A percentile compares a stretch with the other conserved stretches of the same genome.
phyloP scores from a whole-genome alignment of 2,797 vertebrate genomes.

The Aselliscus stoliczkanus region DNA sequence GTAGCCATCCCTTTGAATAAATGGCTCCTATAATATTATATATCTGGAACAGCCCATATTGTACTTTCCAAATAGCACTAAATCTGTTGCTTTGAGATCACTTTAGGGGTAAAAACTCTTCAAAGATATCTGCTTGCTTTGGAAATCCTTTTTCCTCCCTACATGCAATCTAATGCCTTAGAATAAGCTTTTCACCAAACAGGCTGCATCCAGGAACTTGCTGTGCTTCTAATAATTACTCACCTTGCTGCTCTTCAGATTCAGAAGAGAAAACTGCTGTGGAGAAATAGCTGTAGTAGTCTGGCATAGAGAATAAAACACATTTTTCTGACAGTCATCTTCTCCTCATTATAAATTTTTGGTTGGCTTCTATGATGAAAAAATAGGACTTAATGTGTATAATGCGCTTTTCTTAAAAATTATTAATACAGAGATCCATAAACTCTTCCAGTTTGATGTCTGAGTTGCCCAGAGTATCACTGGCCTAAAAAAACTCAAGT shows the following conservation, averaged over 20 bases:
- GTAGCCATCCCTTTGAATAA: slow-evolving; percentile 36
- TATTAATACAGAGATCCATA: slow-evolving; percentile 19
- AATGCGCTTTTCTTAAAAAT: slow-evolving; percentile 54
- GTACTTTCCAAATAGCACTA: not conserved
- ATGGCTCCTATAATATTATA: not conserved
- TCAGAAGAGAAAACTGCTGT: slow-evolving; percentile 65
- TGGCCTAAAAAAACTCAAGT: slow-evolving; percentile 41
- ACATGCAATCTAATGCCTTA: slow-evolving; percentile 14
- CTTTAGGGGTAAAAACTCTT: not conserved
- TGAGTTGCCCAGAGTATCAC: not conserved
- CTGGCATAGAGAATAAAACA: slow-evolving; percentile 63
- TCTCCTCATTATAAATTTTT: slow-evolving; percentile 41
- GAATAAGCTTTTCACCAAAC: slow-evolving; percentile 44
- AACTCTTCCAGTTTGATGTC: slow-evolving; percentile 42
- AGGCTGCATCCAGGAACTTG: slow-evolving; percentile 50
- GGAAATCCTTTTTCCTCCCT: not conserved
- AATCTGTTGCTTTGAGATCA: slow-evolving; percentile 36
- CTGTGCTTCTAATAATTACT: slow-evolving; percentile 73
- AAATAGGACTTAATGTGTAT: slow-evolving; percentile 46
- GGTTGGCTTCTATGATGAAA: slow-evolving; percentile 52
- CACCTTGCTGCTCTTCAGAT: slow-evolving; percentile 57
- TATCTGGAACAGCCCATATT: not conserved
- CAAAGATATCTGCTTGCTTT: slow-evolving; percentile 48
- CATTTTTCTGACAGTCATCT: slow-evolving; percentile 53
- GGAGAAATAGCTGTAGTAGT: slow-evolving; percentile 60